A percentile compares a stretch with the other conserved stretches of the same genome.
Conservation (phyloP, 2,888 invertebrate genomes). For the Perithous albicinctus region DNA sequence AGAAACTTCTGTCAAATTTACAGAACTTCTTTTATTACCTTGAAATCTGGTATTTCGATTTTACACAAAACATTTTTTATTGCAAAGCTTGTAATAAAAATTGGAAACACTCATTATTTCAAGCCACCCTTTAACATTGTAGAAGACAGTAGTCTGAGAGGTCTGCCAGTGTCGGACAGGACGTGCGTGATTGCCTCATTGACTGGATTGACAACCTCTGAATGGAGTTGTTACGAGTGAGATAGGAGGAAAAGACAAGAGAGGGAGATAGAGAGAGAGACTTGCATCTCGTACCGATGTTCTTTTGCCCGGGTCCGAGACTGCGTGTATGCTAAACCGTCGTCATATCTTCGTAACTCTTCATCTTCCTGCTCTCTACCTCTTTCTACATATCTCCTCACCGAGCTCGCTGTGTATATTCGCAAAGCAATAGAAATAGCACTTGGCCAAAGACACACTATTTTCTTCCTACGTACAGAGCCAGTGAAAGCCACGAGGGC, state of each 20-base stretch:
- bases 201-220: conserved; percentile 81
- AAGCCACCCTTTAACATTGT: neutral
- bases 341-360: conserved; percentile 5
- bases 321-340: conserved; percentile 8
- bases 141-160: conserved; percentile 45
- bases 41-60: no score
- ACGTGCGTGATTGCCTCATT: conserved; percentile 84
- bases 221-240: conserved; percentile 80
- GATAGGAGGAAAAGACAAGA: conserved; percentile 57
- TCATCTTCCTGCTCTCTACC: conserved; percentile 4
- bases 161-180: conserved; percentile 75
- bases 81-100: no score
- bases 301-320: conserved; percentile 55
- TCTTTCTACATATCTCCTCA: neutral
- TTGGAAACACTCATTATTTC: neutral
- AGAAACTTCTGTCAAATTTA: no score
- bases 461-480: conserved; percentile 61
- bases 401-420: neutral
- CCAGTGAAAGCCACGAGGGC: conserved; percentile 63
- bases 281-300: conserved; percentile 59
- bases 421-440: neutral
- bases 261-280: conserved; percentile 28
- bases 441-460: conserved; percentile 33
- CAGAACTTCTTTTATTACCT: no score
- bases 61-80: conserved; percentile 3